phyloP scores from a whole-genome alignment of 2,797 vertebrate genomes.

The Odontamblyopus lacepedii region DNA sequence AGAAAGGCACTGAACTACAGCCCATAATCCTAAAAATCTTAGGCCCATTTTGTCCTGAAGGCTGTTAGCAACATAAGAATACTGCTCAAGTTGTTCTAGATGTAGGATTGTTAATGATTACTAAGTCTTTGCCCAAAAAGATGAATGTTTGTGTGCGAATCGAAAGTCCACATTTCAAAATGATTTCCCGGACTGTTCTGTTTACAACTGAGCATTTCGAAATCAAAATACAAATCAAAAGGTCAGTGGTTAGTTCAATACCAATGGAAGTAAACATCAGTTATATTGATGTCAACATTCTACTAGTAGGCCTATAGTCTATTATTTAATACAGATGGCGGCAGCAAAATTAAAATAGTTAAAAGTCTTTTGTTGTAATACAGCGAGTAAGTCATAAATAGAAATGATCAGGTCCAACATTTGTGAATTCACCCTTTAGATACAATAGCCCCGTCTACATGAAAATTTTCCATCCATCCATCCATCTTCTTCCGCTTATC shows the following conservation, averaged over 20 bases:
- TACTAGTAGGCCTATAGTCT: too few relatives aligned
- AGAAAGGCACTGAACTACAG: constrained; percentile 38
- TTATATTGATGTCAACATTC: neutral
- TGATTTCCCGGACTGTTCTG: constrained; percentile 2
- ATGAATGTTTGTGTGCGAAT: constrained; percentile 2
- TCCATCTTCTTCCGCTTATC: too few relatives aligned
- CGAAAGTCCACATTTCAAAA: constrained; percentile 14
- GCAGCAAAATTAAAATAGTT: too few relatives aligned
- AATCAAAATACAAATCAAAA: neutral
- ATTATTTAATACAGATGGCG: too few relatives aligned
- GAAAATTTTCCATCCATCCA: too few relatives aligned
- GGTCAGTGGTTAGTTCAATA: neutral
- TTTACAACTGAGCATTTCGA: neutral
- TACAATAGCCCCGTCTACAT: too few relatives aligned
- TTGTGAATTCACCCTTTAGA: too few relatives aligned
- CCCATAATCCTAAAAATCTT: constrained; percentile 17
- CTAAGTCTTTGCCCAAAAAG: constrained; percentile 5
- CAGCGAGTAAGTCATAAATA: too few relatives aligned
- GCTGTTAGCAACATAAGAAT: neutral
- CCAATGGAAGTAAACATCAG: neutral
- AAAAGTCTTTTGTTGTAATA: too few relatives aligned
- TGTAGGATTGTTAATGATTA: constrained; percentile 45
- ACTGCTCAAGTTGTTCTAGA: constrained; percentile 2
- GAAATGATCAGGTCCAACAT: too few relatives aligned
- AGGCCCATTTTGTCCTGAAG: constrained; percentile 35